Conservation (phyloP, 2,797 vertebrate genomes). For the Sandelia bainsii region DNA sequence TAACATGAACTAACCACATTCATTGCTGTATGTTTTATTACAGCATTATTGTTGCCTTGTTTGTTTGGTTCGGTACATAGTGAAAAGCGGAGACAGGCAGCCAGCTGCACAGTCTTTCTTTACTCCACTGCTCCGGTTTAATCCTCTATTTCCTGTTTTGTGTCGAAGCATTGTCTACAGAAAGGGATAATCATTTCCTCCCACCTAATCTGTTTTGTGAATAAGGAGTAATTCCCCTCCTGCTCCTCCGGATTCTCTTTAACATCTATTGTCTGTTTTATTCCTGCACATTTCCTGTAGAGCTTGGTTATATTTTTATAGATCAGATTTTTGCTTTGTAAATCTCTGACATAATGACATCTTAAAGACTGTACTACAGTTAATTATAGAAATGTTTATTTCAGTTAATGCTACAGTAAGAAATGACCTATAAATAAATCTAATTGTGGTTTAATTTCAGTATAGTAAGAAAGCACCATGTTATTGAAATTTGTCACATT, state of each 20-base stretch:
- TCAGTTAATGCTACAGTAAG: no score
- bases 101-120: not conserved
- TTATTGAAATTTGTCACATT: no score
- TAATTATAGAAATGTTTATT: no score
- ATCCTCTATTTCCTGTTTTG: constrained; percentile 36
- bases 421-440: no score
- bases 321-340: no score
- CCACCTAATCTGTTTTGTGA: constrained; percentile 9
- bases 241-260: constrained; percentile 1
- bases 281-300: not conserved
- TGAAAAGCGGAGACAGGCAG: not conserved
- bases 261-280: not conserved
- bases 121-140: not conserved
- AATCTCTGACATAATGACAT: no score
- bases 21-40: not conserved
- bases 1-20: no score
- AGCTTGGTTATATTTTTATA: not conserved
- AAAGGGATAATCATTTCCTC: constrained; percentile 15
- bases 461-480: not conserved
- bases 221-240: constrained; percentile 6
- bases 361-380: no score
- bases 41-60: not conserved
- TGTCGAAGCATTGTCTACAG: constrained; percentile 21
- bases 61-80: not conserved
- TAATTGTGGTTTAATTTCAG: no score